Evolutionary conservation across 2,113 vertebrate species (phyloP).

Genomic region (Xenopus borealis): DNA sequence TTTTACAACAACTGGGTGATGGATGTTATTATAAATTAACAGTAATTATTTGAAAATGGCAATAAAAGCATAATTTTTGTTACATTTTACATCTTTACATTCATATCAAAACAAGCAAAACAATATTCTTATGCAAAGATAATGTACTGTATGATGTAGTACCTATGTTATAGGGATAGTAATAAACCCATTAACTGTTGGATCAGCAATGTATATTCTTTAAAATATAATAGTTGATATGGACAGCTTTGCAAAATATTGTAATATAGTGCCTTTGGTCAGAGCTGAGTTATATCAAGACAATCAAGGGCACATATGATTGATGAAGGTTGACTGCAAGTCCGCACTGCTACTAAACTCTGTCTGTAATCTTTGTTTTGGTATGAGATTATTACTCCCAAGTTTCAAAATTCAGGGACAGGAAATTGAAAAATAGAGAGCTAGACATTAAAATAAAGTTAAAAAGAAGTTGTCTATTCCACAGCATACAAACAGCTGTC

Average conservation of each 20-base stretch:
- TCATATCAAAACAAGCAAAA: no score
- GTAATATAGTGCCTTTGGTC: slow-evolving; percentile 35
- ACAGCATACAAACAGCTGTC: slow-evolving; percentile 18
- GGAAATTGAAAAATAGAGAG: slow-evolving; percentile 46
- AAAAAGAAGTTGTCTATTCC: slow-evolving; percentile 36
- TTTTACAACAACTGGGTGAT: no score
- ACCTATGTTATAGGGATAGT: no score
- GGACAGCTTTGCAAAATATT: slow-evolving; percentile 11
- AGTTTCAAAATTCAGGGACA: slow-evolving; percentile 43
- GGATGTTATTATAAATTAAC: no score
- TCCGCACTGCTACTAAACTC: slow-evolving; percentile 39
- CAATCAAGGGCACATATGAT: slow-evolving; percentile 43
- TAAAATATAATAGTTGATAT: not conserved
- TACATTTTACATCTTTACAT: no score
- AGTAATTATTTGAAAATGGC: no score
- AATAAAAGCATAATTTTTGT: no score
- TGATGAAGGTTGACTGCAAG: slow-evolving; percentile 45
- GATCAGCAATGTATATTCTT: not conserved
- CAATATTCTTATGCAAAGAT: no score
- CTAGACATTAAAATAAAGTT: slow-evolving; percentile 43
- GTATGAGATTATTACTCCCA: slow-evolving; percentile 47
- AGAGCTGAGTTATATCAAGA: slow-evolving; percentile 36
- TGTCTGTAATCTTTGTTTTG: slow-evolving; percentile 46
- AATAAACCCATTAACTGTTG: not conserved
- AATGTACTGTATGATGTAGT: no score